phyloP scores from a whole-genome alignment of 2,113 vertebrate genomes.

The Xenotilapia longispinis region DNA sequence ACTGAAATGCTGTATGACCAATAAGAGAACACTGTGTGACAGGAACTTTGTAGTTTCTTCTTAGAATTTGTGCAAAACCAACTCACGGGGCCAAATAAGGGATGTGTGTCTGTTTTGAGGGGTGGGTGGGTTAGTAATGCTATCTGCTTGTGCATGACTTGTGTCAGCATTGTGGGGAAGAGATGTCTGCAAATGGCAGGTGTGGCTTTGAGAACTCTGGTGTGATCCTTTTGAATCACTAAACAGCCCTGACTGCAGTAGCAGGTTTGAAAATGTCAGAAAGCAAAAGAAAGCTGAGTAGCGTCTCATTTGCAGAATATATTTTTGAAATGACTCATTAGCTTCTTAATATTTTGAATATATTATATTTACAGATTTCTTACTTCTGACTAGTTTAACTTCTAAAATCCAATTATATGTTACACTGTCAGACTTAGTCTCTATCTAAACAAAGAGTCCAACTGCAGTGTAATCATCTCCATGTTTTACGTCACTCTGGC shows the following conservation, averaged over 20 bases:
- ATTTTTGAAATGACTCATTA: background rate
- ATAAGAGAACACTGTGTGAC: background rate
- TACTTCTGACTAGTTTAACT: background rate
- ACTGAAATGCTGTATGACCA: background rate
- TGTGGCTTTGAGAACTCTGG: conserved; percentile 18
- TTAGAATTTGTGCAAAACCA: conserved; percentile 43
- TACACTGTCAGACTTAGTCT: background rate
- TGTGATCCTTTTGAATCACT: conserved; percentile 5
- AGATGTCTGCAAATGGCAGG: conserved; percentile 32
- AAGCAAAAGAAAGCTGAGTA: background rate
- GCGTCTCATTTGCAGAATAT: background rate
- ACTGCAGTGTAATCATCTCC: background rate
- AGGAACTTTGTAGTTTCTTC: conserved; percentile 37
- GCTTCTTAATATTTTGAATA: background rate
- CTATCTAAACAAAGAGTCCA: background rate
- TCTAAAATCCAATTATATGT: background rate
- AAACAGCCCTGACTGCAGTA: background rate
- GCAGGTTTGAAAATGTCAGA: background rate
- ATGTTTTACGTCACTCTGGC: background rate
- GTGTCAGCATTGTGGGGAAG: conserved; percentile 34
- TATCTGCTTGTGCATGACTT: conserved; percentile 20
- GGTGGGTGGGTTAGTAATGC: background rate
- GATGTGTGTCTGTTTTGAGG: background rate
- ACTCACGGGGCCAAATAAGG: background rate
- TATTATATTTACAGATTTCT: background rate